Percentiles rank a stretch among this genome's conserved stretches.
Evolutionary conservation across 2,113 vertebrate species (phyloP).

Genomic region (Cyanoramphus novaezelandiae): DNA sequence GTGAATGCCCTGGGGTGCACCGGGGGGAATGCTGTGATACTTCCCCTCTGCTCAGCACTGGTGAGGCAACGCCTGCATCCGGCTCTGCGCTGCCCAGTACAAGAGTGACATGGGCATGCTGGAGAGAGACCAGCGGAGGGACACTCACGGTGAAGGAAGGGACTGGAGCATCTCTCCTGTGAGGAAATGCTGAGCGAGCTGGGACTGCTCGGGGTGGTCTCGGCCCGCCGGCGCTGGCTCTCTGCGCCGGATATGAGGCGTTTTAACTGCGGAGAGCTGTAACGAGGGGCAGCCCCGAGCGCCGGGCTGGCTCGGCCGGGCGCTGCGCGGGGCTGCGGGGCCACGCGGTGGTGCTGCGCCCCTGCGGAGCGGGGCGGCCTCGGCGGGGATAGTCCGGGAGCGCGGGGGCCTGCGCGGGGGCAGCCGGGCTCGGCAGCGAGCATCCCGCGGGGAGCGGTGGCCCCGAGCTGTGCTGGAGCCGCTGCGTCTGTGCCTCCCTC

Average conservation of each 20-base stretch:
- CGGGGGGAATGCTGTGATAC: not conserved
- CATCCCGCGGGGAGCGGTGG: not conserved
- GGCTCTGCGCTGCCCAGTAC: not conserved
- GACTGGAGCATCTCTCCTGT: not conserved
- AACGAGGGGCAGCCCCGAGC: not conserved
- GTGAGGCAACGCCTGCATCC: no score
- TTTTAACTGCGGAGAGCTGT: accelerated
- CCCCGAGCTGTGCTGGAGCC: not conserved
- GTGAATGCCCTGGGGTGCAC: accelerated
- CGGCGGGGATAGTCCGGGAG: not conserved
- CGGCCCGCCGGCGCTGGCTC: not conserved
- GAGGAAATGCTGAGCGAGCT: not conserved
- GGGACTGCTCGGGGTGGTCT: not conserved
- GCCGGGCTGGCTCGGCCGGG: not conserved
- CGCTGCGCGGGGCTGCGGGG: not conserved
- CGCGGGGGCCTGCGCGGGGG: no score
- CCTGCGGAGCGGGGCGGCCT: not conserved
- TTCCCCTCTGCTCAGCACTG: not conserved
- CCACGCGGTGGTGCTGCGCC: slow-evolving; percentile 43
- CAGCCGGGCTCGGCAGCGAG: accelerated
- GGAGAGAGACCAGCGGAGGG: not conserved
- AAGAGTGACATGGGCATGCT: not conserved
- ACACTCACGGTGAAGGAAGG: no score
- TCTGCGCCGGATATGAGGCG: accelerated
- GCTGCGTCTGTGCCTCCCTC: not conserved